Conservation (phyloP, 2,113 vertebrate genomes). For the Dascyllus trimaculatus region DNA sequence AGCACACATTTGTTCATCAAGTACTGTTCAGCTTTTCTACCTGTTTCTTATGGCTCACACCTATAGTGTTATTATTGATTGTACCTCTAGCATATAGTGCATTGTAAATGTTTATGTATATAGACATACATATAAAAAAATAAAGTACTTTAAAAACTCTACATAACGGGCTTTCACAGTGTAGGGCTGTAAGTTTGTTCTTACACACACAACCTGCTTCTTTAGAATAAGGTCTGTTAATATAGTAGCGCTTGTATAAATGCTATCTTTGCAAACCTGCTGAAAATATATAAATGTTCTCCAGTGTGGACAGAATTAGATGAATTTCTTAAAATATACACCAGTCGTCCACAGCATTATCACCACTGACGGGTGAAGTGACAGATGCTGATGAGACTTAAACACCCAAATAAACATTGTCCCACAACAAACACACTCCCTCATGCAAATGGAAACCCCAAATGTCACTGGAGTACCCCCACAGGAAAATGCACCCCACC, state of each 20-base stretch:
- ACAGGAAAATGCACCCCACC: no score
- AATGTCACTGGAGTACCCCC: no score
- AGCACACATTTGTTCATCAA: constrained; percentile 39
- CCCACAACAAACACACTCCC: no score
- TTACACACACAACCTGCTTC: background rate
- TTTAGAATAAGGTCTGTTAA: background rate
- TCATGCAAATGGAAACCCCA: no score
- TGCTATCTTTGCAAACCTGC: background rate
- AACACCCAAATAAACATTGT: no score
- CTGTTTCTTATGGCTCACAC: constrained; percentile 51
- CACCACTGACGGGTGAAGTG: no score
- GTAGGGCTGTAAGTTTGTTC: background rate
- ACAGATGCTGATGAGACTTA: no score
- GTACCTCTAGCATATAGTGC: constrained; percentile 74
- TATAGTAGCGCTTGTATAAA: no score
- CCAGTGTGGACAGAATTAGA: background rate
- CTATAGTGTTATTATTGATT: constrained; percentile 63
- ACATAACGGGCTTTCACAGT: constrained; percentile 29
- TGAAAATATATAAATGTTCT: background rate
- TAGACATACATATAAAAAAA: constrained; percentile 74
- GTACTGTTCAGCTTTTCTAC: constrained; percentile 60
- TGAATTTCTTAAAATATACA: background rate
- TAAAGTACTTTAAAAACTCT: constrained; percentile 61
- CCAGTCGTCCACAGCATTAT: no score
- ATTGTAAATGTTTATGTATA: constrained; percentile 82